These are phyloP conservation scores for Ictalurus furcatus DNA, from an alignment of 2,113 vertebrate genomes.

Conservation along the genomic window DNA sequence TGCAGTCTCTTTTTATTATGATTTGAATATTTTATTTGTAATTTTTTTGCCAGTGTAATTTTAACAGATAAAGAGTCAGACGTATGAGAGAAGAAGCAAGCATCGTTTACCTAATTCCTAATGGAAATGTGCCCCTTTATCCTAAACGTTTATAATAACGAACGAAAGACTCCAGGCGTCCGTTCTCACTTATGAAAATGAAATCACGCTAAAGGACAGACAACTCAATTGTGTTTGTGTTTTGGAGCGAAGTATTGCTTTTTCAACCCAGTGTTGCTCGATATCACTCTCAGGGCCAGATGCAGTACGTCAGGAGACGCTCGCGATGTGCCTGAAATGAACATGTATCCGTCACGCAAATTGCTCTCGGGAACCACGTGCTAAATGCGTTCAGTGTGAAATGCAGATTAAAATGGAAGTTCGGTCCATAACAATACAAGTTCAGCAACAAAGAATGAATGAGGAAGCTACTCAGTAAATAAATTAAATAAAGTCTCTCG, in stretches of 20 bases:
- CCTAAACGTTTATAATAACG: neutral
- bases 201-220: neutral
- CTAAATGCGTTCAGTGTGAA: too few species aligned
- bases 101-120: slow-evolving; percentile 30
- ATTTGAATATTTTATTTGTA: neutral
- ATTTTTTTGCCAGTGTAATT: slow-evolving; percentile 70
- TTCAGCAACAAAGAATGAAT: neutral
- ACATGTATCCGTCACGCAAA: neutral
- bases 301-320: neutral
- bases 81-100: slow-evolving; percentile 17
- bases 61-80: slow-evolving; percentile 22
- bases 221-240: neutral
- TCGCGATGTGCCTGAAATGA: neutral
- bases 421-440: neutral
- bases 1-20: slow-evolving; percentile 77
- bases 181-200: neutral
- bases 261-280: neutral
- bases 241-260: neutral
- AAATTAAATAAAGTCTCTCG: neutral
- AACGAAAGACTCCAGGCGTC: neutral
- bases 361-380: neutral
- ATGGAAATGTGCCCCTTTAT: neutral
- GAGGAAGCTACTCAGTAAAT: neutral
- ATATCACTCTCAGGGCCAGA: neutral
- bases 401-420: neutral